Evolutionary conservation across 2,888 invertebrate species (phyloP).

Genomic region (Drosophila vallismaia): DNA sequence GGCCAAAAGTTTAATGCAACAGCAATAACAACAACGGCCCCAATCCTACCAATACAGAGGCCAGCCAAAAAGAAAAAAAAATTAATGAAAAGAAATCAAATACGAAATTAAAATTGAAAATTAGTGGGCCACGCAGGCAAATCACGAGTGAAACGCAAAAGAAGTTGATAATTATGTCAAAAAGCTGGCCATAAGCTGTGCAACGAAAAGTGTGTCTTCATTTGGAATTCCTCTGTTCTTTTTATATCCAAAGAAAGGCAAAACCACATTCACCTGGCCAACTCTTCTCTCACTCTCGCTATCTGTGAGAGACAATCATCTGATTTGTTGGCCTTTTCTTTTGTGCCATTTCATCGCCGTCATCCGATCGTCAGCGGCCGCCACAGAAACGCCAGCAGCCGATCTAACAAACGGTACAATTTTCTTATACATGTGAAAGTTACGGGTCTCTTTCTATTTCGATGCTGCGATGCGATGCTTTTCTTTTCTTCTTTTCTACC

Average conservation of each 20-base stretch:
- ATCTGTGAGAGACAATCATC: slow-evolving; percentile 38
- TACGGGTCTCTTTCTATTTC: slow-evolving; percentile 57
- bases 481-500: slow-evolving; percentile 26
- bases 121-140: slow-evolving; percentile 68
- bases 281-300: slow-evolving; percentile 34
- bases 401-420: slow-evolving; percentile 60
- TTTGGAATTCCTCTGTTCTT: slow-evolving; percentile 14
- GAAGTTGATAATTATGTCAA: slow-evolving; percentile 43
- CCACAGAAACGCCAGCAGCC: slow-evolving; percentile 12
- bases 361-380: slow-evolving; percentile 22
- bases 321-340: slow-evolving; percentile 53
- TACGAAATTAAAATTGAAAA: slow-evolving; percentile 55
- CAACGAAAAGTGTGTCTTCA: slow-evolving; percentile 31
- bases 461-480: slow-evolving; percentile 43
- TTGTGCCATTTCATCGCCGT: slow-evolving; percentile 55
- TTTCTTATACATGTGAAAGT: slow-evolving; percentile 65
- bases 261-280: slow-evolving; percentile 44
- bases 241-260: slow-evolving; percentile 9
- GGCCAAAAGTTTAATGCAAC: slow-evolving; percentile 71
- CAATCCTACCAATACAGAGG: slow-evolving; percentile 35
- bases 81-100: slow-evolving; percentile 69
- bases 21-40: slow-evolving; percentile 43
- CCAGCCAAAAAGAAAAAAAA: slow-evolving; percentile 37
- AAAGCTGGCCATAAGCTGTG: slow-evolving; percentile 13
- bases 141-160: slow-evolving; percentile 17